phyloP scores from a whole-genome alignment of 2,888 invertebrate genomes.

The Drosophila pegasa region DNA sequence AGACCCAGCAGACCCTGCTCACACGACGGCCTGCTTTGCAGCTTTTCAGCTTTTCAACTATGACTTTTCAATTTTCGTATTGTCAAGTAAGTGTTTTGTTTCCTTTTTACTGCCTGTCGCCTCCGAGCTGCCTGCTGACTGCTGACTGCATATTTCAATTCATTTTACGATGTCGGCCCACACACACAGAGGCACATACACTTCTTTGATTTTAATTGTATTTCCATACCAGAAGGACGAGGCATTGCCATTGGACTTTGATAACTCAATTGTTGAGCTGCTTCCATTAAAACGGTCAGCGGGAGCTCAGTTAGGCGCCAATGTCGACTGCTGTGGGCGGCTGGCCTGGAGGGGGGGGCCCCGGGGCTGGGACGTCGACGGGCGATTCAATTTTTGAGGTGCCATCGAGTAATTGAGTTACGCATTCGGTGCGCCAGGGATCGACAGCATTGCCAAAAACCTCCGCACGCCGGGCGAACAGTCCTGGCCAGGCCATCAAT shows the following conservation, averaged over 20 bases:
- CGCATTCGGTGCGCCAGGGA: constrained; percentile 24
- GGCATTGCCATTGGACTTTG: constrained; percentile 60
- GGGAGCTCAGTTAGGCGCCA: not conserved
- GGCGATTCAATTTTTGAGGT: constrained; percentile 71
- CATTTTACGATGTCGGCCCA: constrained; percentile 4
- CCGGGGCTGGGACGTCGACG: constrained; percentile 17
- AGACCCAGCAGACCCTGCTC: constrained; percentile 3
- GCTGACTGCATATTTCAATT: constrained; percentile 2
- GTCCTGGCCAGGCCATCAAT: constrained; percentile 25
- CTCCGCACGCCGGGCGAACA: constrained; percentile 1
- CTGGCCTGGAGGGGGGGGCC: not conserved
- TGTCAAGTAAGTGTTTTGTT: constrained; percentile 31
- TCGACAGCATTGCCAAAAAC: not conserved
- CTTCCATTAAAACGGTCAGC: constrained; percentile 21
- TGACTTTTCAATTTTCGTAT: constrained; percentile 46
- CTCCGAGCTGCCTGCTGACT: not conserved
- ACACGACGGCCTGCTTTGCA: not conserved
- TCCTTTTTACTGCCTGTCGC: constrained; percentile 11
- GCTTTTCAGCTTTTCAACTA: constrained; percentile 26
- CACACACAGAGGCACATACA: constrained; percentile 8
- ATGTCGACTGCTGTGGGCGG: not conserved
- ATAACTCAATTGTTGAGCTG: constrained; percentile 67
- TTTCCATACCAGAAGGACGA: constrained; percentile 32
- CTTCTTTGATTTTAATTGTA: constrained; percentile 67
- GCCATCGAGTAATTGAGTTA: constrained; percentile 70